These are phyloP conservation scores for Protaetia brevitarsis DNA, from an alignment of 1,140 invertebrate genomes.

Conservation along the genomic window DNA sequence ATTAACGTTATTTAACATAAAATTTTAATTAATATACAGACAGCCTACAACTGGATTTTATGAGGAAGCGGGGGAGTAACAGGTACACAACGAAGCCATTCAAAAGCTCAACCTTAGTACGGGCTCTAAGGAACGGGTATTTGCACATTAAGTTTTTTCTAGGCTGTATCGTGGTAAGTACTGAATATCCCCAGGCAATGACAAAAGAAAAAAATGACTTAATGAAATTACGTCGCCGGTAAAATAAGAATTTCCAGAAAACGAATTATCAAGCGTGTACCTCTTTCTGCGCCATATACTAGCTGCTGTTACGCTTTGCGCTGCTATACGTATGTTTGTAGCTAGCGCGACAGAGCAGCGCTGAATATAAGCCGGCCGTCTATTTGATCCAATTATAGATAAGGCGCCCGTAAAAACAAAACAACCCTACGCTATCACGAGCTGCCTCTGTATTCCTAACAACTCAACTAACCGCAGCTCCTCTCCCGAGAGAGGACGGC, in stretches of 20 bases:
- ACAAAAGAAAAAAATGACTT: not conserved
- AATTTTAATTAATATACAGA: no score
- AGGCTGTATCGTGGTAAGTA: no score
- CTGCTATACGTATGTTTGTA: not conserved
- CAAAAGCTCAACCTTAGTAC: no score
- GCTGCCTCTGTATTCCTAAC: slow-evolving; percentile 23
- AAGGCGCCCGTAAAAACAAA: slow-evolving; percentile 27
- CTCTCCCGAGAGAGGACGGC: not conserved
- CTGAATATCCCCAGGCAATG: no score
- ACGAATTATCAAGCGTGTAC: not conserved
- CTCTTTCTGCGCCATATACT: slow-evolving; percentile 55
- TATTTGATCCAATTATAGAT: slow-evolving; percentile 29
- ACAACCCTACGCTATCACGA: slow-evolving; percentile 22
- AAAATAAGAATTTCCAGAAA: not conserved
- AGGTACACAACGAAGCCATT: no score
- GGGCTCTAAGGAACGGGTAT: no score
- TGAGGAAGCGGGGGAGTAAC: no score
- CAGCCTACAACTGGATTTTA: no score
- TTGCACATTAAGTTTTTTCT: no score
- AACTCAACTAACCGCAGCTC: slow-evolving; percentile 23
- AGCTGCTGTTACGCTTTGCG: slow-evolving; percentile 55
- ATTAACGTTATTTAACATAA: no score
- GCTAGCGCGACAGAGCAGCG: not conserved
- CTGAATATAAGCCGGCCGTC: slow-evolving; percentile 21
- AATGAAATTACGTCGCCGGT: not conserved